A percentile compares a stretch with the other conserved stretches of the same genome.
These are phyloP conservation scores for Dicentrarchus labrax DNA, from an alignment of 2,113 vertebrate genomes.

Conservation along the genomic window DNA sequence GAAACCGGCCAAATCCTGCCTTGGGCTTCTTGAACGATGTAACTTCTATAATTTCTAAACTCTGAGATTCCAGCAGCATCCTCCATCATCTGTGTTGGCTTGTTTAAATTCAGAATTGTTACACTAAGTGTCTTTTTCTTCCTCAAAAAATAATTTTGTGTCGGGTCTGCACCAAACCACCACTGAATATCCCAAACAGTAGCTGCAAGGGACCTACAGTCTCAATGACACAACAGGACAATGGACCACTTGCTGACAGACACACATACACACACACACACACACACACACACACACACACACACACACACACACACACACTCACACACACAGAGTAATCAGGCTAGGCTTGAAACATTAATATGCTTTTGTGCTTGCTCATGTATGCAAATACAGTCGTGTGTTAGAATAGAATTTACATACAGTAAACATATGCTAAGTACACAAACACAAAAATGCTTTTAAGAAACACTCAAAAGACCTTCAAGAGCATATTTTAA, in stretches of 20 bases:
- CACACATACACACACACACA: not conserved
- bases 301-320: slow-evolving; percentile 31
- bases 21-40: slow-evolving; percentile 14
- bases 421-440: not conserved
- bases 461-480: slow-evolving; percentile 24
- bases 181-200: slow-evolving; percentile 8
- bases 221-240: slow-evolving; percentile 40
- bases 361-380: slow-evolving; percentile 23
- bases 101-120: slow-evolving; percentile 22
- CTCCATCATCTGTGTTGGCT: not conserved
- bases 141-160: not conserved
- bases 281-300: not conserved
- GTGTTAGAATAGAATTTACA: slow-evolving; percentile 36
- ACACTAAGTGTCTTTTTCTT: slow-evolving; percentile 1
- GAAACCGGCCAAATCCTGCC: slow-evolving; percentile 15
- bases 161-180: slow-evolving; percentile 1
- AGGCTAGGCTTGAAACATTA: slow-evolving; percentile 14
- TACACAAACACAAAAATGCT: slow-evolving; percentile 3
- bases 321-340: slow-evolving; percentile 13
- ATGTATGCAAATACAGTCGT: slow-evolving; percentile 24
- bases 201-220: slow-evolving; percentile 16
- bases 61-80: slow-evolving; percentile 24
- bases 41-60: slow-evolving; percentile 42
- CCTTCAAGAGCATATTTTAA: slow-evolving; percentile 29
- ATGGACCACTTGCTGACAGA: not conserved